These are phyloP conservation scores for Eupithecia inturbata DNA, from an alignment of 2,888 invertebrate genomes.

Conservation along the genomic window DNA sequence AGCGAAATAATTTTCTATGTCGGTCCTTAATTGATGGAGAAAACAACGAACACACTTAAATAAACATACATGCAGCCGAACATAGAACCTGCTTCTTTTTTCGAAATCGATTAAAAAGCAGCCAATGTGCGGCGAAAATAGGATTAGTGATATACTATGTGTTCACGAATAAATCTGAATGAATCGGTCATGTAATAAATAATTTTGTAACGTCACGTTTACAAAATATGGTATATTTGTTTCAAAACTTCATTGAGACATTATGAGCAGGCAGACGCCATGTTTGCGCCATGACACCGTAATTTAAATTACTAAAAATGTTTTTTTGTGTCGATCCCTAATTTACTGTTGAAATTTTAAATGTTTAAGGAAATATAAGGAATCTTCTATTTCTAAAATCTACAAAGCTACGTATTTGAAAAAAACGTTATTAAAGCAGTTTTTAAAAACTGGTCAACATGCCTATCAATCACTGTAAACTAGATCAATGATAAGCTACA, in stretches of 20 bases:
- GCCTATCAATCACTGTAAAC: constrained; percentile 6
- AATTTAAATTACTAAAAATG: too few species aligned
- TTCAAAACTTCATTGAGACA: not conserved
- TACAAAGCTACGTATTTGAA: not conserved
- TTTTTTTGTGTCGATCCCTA: too few species aligned
- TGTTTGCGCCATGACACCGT: not conserved
- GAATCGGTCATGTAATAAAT: too few species aligned
- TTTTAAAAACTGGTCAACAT: constrained; percentile 1
- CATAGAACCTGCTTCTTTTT: too few species aligned
- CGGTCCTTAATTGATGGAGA: too few species aligned
- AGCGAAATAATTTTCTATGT: too few species aligned
- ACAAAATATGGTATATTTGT: not conserved
- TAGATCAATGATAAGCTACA: constrained; percentile 5
- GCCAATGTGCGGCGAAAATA: not conserved
- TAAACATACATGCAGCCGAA: too few species aligned
- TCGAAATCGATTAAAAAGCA: not conserved
- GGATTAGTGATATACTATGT: not conserved
- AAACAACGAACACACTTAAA: too few species aligned
- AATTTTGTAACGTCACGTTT: too few species aligned
- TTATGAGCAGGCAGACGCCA: not conserved
- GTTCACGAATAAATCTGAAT: too few species aligned
- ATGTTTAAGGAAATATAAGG: not conserved
- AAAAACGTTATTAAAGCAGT: not conserved
- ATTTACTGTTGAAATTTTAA: not conserved
- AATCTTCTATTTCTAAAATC: not conserved